Evolutionary conservation across 2,797 vertebrate genomes (phyloP).

Genomic region (Threskiornis aethiopicus): DNA sequence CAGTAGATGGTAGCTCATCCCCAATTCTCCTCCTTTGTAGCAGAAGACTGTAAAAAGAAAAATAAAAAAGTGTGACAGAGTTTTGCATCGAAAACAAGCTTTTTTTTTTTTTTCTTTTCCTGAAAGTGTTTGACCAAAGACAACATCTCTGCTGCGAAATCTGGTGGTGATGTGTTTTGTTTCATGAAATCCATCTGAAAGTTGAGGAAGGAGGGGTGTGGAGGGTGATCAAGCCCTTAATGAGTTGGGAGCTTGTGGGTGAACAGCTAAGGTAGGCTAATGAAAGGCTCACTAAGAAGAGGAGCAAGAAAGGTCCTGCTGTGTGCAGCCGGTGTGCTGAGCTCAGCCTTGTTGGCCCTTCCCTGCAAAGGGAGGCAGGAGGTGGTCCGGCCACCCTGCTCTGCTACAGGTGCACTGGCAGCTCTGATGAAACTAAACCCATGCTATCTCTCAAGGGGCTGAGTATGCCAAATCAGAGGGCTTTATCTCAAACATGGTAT

Average conservation of each 20-base stretch:
- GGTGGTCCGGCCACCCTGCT: accelerated
- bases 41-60: not conserved
- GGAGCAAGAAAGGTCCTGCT: not conserved
- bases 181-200: not conserved
- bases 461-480: accelerated
- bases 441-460: accelerated
- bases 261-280: not conserved
- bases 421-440: not conserved
- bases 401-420: accelerated
- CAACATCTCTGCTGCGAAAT: not conserved
- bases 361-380: not conserved
- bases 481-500: accelerated
- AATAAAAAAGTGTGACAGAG: not conserved
- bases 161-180: not conserved
- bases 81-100: not conserved
- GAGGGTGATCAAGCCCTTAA: not conserved
- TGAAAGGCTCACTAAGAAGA: not conserved
- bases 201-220: not conserved
- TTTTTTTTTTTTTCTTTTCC: not conserved
- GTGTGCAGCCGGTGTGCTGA: not conserved
- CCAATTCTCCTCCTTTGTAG: not conserved
- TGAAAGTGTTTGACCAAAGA: not conserved
- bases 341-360: not conserved
- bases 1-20: not conserved
- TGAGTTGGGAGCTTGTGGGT: not conserved